Percentiles rank a stretch among this genome's conserved stretches.
phyloP scores from a whole-genome alignment of 1,140 invertebrate species.

The Aporrectodea caliginosa region DNA sequence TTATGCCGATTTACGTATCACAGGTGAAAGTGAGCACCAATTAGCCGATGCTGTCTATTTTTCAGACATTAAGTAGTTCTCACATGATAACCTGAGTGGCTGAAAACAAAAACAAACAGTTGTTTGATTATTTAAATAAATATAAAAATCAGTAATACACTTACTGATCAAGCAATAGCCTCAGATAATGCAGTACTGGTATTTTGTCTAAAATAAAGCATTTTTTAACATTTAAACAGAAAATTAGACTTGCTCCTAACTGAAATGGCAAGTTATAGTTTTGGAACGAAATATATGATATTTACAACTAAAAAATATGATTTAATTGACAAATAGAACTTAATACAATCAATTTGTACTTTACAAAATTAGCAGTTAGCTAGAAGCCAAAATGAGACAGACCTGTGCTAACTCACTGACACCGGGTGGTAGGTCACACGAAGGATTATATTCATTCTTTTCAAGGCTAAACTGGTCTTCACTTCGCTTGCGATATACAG shows the following conservation, averaged over 20 bases:
- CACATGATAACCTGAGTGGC: background rate
- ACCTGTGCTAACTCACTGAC: no score
- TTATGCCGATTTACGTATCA: background rate
- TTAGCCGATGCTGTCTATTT: background rate
- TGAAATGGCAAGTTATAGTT: background rate
- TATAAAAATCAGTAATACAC: no score
- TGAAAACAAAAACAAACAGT: background rate
- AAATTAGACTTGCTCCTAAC: background rate
- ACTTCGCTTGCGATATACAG: constrained; percentile 93
- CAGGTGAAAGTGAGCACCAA: background rate
- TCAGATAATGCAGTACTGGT: no score
- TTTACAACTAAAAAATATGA: background rate
- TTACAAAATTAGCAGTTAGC: background rate
- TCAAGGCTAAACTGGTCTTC: constrained; percentile 59
- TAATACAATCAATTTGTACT: background rate
- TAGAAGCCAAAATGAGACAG: background rate
- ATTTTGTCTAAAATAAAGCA: background rate
- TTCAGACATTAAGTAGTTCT: background rate
- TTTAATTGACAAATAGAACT: background rate
- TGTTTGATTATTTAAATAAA: no score
- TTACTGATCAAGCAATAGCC: no score
- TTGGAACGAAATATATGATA: background rate
- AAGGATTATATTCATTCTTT: constrained; percentile 40
- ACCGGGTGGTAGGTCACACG: background rate
- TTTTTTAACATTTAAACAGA: background rate